These are phyloP conservation scores for Nothoprocta pentlandii DNA, from an alignment of 2,113 vertebrate genomes.

Conservation along the genomic window DNA sequence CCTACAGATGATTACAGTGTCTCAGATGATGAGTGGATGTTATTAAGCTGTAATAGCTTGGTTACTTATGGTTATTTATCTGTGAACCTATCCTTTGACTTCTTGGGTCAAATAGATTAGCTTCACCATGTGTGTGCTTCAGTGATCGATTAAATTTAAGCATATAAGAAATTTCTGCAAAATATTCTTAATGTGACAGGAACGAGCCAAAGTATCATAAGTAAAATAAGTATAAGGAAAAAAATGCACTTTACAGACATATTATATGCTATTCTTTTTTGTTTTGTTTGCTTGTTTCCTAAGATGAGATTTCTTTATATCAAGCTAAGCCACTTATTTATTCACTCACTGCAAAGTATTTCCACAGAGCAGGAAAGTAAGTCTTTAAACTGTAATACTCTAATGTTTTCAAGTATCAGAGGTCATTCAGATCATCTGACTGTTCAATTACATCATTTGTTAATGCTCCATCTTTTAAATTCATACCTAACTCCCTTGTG, in stretches of 20 bases:
- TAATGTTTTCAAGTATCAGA: neutral
- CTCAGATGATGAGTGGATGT: neutral
- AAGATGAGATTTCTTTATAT: neutral
- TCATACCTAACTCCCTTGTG: neutral
- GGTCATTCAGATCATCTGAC: neutral
- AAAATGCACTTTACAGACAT: neutral
- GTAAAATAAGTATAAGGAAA: neutral
- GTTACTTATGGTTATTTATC: neutral
- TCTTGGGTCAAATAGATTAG: constrained; percentile 4
- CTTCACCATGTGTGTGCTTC: neutral
- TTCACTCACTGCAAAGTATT: neutral
- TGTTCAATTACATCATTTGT: neutral
- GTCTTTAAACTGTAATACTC: neutral
- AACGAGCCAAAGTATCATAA: neutral
- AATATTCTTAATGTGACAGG: neutral
- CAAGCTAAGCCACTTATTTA: neutral
- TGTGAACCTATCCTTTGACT: neutral
- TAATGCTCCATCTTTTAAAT: neutral
- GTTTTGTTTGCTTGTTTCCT: neutral
- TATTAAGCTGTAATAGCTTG: neutral
- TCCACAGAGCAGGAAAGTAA: neutral
- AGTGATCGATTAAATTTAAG: neutral
- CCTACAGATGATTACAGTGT: neutral
- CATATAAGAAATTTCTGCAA: neutral
- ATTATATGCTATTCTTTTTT: neutral